Evolutionary conservation across 1,140 invertebrate genomes (phyloP).

Genomic region (Rhagoletis pomonella): DNA sequence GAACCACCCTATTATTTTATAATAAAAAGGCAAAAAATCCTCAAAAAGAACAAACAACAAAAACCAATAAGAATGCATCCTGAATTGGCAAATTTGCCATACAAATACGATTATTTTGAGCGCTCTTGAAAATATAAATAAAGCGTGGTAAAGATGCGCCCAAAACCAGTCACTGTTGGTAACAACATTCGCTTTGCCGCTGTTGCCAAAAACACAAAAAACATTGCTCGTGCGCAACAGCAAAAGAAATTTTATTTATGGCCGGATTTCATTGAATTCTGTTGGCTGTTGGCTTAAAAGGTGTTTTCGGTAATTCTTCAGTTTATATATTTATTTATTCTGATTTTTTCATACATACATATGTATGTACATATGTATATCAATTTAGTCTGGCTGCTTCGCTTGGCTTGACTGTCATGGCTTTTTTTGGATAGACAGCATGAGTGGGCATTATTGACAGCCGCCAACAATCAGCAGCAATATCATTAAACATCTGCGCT

Average conservation of each 20-base stretch:
- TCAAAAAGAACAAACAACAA: background rate
- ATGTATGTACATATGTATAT: background rate
- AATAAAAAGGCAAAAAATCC: background rate
- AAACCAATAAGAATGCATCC: background rate
- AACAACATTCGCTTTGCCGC: background rate
- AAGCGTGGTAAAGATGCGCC: background rate
- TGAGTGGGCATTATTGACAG: constrained; percentile 36
- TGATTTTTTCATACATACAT: background rate
- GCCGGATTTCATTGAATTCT: constrained; percentile 30
- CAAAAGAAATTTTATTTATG: constrained; percentile 16
- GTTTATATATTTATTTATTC: background rate
- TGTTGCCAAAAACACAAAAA: too few species aligned
- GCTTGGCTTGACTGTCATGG: background rate
- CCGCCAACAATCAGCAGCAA: background rate
- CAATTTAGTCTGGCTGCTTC: background rate
- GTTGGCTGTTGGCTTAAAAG: constrained; percentile 1
- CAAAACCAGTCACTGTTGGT: background rate
- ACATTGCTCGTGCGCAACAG: too few species aligned
- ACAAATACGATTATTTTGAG: too few species aligned
- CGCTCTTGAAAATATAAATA: too few species aligned
- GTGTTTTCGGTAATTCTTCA: constrained; percentile 23
- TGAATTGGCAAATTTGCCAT: background rate
- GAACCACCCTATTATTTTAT: background rate
- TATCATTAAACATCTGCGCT: background rate
- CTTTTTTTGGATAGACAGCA: background rate